Base-by-base conservation (phyloP, 1,140 invertebrate species). In the Drosophila guanche region DNA sequence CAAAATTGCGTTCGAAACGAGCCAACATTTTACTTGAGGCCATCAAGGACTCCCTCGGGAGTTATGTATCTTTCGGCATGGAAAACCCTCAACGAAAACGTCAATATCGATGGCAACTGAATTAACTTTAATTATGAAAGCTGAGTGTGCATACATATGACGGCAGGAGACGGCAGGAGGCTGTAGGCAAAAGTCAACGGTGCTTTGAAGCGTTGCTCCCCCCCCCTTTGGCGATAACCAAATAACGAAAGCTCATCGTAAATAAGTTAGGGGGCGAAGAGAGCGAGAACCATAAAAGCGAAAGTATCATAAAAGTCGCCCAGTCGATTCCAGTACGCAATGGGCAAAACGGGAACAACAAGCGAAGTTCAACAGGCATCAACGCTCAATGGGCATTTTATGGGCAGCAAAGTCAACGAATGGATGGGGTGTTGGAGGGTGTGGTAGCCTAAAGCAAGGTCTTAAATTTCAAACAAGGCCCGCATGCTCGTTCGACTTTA, bases 91-190 rank as follows among this genome's bases (percentile, higher is more conserved):
- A 37, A 10, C 29, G 8, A 33, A 8, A 57, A 73, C 70, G 51
- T 59, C 68, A 79, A 79, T 68, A 81, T 80, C 78, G 79, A 80
- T 79, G 67, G 68, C 60, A 54, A 29, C 53, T 14, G 55, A 68
- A 68, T 79, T 80, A 57, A 71, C 65, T 56, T 57, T 76, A 80
- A 79, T 79, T 79, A 79, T 47, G 56, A 71, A 68, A 47, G 61
- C 41, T 1, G 33, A 40, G 61, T 20, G 16, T 20, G 16, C 16
- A 20, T 40, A 51, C 61, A 40, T n/a, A 48, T 40, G 62, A 67
- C 47, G 62, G 40, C 41, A 60, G 54, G 52, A 54, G 52, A 74
- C 60, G 72, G 20, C 56, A 60, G 51, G 54, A 42, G 20, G 37
- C 43, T 60, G 12, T 27, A 59, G 54, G 41, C 41, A 16, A 41